phyloP scores from a whole-genome alignment of 1,140 invertebrate species.

The Lepidurus apus region DNA sequence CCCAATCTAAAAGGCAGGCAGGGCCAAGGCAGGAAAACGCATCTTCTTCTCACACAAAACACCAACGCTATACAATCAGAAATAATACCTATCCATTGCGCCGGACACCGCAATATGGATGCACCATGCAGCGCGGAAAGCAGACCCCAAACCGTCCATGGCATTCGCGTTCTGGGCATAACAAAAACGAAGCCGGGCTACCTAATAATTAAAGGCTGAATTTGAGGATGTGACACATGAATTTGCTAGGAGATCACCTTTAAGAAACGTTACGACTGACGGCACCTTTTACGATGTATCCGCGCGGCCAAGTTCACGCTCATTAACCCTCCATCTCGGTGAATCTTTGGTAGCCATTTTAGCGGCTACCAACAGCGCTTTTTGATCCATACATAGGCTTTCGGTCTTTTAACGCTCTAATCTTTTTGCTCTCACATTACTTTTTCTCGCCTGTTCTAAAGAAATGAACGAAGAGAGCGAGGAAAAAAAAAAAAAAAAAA shows the following conservation, averaged over 20 bases:
- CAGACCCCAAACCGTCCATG: background rate
- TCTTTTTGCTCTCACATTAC: background rate
- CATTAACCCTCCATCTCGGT: background rate
- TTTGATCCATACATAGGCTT: background rate
- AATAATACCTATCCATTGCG: slow-evolving; percentile 1
- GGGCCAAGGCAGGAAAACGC: background rate
- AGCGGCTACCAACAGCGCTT: background rate
- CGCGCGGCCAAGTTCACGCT: slow-evolving; percentile 16
- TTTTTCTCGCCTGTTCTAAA: background rate
- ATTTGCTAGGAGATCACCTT: background rate
- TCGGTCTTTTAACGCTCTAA: background rate
- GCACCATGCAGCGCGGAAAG: background rate
- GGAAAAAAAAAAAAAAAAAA: background rate
- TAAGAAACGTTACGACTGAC: background rate
- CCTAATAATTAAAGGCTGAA: slow-evolving; percentile 10
- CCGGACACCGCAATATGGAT: background rate
- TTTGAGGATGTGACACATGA: slow-evolving; percentile 9
- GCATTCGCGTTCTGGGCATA: background rate
- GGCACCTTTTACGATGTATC: background rate
- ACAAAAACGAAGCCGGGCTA: background rate
- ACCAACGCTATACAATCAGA: background rate
- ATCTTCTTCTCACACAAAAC: background rate
- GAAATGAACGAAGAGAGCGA: background rate
- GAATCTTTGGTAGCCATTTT: background rate
- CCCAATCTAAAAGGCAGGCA: background rate